Evolutionary conservation across 2,797 vertebrate genomes (phyloP), one percentile per base, ranked within the genome.

Genomic region (Setipinna tenuifilis): DNA sequence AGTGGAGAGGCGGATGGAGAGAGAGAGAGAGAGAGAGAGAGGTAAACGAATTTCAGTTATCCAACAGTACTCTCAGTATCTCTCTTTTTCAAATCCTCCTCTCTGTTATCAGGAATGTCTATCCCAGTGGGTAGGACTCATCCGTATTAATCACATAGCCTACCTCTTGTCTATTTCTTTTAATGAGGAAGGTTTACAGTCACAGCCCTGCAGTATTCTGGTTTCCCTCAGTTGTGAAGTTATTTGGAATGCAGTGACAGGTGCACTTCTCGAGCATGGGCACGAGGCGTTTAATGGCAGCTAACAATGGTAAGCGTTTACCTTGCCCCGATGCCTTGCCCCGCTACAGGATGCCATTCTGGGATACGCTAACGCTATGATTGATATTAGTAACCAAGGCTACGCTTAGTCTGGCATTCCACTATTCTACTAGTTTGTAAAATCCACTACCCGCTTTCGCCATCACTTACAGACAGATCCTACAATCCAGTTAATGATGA

Each of bases 1-100:
- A 86, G 90, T 80, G 89, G 46, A 65, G 85, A 86, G 89, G 82
- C 41, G 65, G 86, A 88, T 85, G 83, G 84, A 85, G 83, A 82
- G 82, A 58, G 68, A 85, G 58, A 84, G 83, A 83, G 25, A 59
- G 58, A 59, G 58, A 59, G 58, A 21, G 58, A 19, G 31, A 44
- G 71, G 71, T 44, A 78, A 31, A 75, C 10, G 61, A 21, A 59
- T 59, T 31, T 71, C 3, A 71, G 28, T 16, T 71, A 31, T 71
- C 65, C 65, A 71, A 17, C 17, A 78, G 6, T 78, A 19, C 35
- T 44, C 17, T 35, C 68, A 28, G 4, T 19, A 11, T 78, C 4
- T 41, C 71, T 19, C 68, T 41, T 19, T 19, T 0, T 16, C 5
- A 35, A 68, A 35, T 78, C 58, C 58, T 59, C 19, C 7, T n/a